Conservation (phyloP, 2,113 vertebrate species). For the Hiodon tergisus region DNA sequence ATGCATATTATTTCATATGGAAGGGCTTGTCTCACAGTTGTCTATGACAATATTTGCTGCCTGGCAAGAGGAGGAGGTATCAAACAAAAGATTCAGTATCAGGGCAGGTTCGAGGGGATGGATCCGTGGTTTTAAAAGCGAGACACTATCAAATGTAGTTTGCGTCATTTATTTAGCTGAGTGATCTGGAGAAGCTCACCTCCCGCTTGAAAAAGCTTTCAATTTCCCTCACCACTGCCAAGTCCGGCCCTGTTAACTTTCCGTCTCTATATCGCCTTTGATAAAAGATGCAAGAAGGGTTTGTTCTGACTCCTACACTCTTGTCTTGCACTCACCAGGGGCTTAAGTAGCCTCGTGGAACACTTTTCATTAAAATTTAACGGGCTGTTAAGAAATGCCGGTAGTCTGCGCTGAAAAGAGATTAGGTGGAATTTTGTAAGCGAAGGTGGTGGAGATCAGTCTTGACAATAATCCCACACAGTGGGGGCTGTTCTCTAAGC, state of each 20-base stretch:
- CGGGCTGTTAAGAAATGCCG: constrained; percentile 21
- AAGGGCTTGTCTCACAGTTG: too few species aligned
- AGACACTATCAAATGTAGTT: too few species aligned
- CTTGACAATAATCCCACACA: neutral
- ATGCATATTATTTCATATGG: too few species aligned
- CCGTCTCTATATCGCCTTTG: constrained; percentile 6
- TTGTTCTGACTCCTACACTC: constrained; percentile 15
- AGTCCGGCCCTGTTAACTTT: neutral
- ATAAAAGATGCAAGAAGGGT: constrained; percentile 21
- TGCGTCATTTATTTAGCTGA: too few species aligned
- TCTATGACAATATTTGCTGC: too few species aligned
- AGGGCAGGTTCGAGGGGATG: too few species aligned
- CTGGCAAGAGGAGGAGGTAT: too few species aligned
- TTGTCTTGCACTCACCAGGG: neutral
- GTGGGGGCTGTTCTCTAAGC: neutral
- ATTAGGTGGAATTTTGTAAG: constrained; percentile 28
- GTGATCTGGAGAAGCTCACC: too few species aligned
- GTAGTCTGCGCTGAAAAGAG: constrained; percentile 6
- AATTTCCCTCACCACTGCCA: neutral
- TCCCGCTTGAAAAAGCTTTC: neutral
- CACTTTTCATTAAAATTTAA: constrained; percentile 36
- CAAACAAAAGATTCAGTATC: too few species aligned
- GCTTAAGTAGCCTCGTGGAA: constrained; percentile 17
- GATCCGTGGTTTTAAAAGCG: too few species aligned
- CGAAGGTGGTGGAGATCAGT: constrained; percentile 16